Conservation (phyloP, 2,797 vertebrate genomes). For the Cossypha niveicapilla region DNA sequence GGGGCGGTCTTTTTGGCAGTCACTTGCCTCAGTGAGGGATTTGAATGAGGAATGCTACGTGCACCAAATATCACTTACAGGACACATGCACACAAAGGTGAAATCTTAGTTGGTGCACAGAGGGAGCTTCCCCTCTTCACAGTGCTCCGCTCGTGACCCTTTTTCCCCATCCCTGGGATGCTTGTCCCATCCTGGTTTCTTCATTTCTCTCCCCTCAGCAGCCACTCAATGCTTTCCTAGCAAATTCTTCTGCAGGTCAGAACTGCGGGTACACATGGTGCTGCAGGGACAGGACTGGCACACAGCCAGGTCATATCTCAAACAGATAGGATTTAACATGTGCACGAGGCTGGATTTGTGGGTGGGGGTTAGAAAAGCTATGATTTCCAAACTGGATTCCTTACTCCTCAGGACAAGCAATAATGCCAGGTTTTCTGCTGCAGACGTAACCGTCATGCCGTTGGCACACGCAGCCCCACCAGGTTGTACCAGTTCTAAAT, state of each 20-base stretch:
- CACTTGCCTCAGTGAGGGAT: conserved; percentile 25
- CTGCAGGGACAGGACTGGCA: background rate
- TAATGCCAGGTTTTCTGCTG: conserved; percentile 46
- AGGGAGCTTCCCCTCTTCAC: background rate
- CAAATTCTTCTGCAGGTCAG: background rate
- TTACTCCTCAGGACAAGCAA: conserved; percentile 45
- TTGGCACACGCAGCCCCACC: conserved; percentile 22
- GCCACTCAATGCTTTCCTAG: background rate
- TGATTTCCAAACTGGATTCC: background rate
- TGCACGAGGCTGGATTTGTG: background rate
- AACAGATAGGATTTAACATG: background rate
- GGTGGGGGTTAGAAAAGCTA: conserved; percentile 12
- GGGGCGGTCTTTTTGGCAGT: conserved; percentile 47
- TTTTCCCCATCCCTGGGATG: background rate
- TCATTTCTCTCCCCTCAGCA: background rate
- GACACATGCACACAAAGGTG: background rate
- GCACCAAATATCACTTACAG: conserved; percentile 19
- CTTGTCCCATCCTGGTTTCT: background rate
- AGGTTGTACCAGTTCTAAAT: conserved; percentile 49
- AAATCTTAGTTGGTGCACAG: background rate
- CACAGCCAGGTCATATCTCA: background rate
- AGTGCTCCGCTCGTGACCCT: background rate
- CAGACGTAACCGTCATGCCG: background rate
- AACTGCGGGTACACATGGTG: background rate
- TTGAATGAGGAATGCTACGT: conserved; percentile 43